Base-by-base conservation (phyloP, 2,888 invertebrate species). In the Drosophila tripunctata region DNA sequence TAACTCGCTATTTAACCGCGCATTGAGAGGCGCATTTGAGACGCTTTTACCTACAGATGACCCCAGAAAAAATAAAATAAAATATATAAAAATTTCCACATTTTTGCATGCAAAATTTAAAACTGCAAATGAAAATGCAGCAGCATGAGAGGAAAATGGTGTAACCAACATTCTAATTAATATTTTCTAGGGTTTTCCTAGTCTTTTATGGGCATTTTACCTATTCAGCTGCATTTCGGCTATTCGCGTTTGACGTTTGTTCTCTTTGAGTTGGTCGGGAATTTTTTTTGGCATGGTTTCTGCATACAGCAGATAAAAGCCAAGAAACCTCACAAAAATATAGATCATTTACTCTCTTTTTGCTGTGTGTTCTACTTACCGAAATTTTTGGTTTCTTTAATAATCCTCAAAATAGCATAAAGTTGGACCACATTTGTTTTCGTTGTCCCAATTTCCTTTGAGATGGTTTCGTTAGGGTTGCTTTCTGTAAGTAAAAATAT, bases 151-250 rank as follows among this genome's bases (percentile, higher is more conserved):
- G n/a, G 30, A 27, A 8, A 27, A 3, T 36, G 51, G 40, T 45
- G 43, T 35, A 44, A 50, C 44, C 50, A 30, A 12, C 47, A 56
- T 66, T 83, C 80, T 82, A 86, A 86, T 86, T 86, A 82, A 75
- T 80, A 77, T 71, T 71, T 76, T 80, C 63, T 45, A 58, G 22
- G 35, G 12, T 50, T 54, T 48, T 21, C 21, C 60, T 38, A n/a
- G 50, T 21, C 50, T 41, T 64, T 57, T 56, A 38, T 56, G 31
- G 12, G 40, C 15, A 10, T 22, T 40, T 48, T 14, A 41, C 31
- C n/a, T 41, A 55, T 72, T 66, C 55, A 75, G 47, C 70, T 48
- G 48, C 52, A 45, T 35, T 62, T 47, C 22, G 52, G 21, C 35
- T 30, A 33, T 45, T 35, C 36, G 21, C 36, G 31, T 36, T 30